Conservation (phyloP, 2,888 invertebrate genomes). For the Eupithecia subfuscata region DNA sequence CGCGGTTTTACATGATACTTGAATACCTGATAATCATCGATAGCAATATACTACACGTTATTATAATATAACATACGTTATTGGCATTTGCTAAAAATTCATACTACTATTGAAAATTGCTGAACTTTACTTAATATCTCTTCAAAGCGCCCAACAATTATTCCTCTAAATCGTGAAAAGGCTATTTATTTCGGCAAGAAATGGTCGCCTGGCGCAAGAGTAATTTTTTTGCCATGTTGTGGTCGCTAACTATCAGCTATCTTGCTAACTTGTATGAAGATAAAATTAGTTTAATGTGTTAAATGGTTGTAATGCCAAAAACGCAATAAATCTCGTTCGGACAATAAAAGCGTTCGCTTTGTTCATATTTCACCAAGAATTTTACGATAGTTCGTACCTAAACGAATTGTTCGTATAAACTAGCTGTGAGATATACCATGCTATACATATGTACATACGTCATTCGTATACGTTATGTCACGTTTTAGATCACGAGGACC, state of each 20-base stretch:
- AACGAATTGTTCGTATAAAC: constrained; percentile 1
- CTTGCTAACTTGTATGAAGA: background rate
- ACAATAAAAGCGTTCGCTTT: constrained; percentile 7
- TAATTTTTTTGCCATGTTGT: background rate
- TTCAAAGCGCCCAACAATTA: background rate
- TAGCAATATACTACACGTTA: background rate
- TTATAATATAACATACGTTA: background rate
- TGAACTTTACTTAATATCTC: background rate
- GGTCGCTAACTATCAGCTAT: background rate
- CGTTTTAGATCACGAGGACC: constrained; percentile 26
- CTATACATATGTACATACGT: constrained; percentile 21
- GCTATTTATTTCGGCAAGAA: background rate
- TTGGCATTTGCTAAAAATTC: background rate
- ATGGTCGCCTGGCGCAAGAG: background rate
- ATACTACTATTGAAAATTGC: background rate
- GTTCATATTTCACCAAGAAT: constrained; percentile 14
- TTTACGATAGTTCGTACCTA: background rate
- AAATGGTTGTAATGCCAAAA: background rate
- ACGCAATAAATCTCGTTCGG: constrained; percentile 5
- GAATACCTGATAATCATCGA: background rate
- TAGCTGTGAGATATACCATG: background rate
- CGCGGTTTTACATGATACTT: background rate
- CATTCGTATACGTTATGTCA: constrained; percentile 18
- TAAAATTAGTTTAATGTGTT: background rate
- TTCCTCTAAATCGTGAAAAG: background rate